A percentile compares a stretch with the other conserved stretches of the same genome.
These are phyloP conservation scores for Pseudois nayaur DNA, from an alignment of 2,113 vertebrate genomes.

Conservation along the genomic window DNA sequence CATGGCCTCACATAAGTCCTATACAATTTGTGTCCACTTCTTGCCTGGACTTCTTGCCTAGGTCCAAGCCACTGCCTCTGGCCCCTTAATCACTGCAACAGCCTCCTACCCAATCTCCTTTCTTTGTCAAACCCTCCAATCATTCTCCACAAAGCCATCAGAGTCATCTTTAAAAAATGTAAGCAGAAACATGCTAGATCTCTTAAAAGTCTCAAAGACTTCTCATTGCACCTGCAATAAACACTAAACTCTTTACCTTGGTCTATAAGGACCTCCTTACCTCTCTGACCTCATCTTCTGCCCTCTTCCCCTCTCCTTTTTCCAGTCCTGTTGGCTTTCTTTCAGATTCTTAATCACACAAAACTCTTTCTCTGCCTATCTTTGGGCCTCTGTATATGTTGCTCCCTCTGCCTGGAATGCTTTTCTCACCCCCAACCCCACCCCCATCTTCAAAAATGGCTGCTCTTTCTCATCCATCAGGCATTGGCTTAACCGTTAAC, in stretches of 20 bases:
- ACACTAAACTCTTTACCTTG: neutral
- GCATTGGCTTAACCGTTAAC: neutral
- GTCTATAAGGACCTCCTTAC: neutral
- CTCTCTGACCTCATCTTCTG: neutral
- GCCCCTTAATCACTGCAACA: neutral
- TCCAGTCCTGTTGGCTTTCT: neutral
- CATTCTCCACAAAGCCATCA: neutral
- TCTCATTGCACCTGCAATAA: neutral
- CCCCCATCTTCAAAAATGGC: neutral
- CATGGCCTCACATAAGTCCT: neutral
- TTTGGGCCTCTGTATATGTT: neutral
- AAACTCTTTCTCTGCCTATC: neutral
- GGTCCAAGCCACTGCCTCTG: neutral
- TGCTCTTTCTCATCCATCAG: neutral
- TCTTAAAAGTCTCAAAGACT: neutral
- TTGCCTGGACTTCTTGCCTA: neutral
- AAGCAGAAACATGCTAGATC: neutral
- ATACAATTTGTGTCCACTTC: neutral
- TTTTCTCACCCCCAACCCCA: neutral
- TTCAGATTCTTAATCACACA: neutral
- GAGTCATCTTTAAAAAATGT: neutral
- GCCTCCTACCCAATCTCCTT: neutral
- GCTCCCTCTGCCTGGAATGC: neutral
- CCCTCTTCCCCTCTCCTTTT: neutral
- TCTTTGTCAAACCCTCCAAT: neutral